phyloP scores from a whole-genome alignment of 1,140 invertebrate genomes.

The Chelonus insularis region DNA sequence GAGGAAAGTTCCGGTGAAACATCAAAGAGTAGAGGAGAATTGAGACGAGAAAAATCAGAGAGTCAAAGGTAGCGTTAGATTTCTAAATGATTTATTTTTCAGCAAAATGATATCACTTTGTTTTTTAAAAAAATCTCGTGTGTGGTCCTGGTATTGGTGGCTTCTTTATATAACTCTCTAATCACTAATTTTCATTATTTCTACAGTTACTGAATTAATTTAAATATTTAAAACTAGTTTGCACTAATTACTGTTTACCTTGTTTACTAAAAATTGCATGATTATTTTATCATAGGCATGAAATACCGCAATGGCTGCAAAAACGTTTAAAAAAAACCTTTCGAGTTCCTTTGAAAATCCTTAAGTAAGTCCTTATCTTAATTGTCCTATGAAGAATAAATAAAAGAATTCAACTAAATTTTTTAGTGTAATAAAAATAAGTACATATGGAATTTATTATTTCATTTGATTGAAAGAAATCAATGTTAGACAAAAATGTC shows the following conservation, averaged over 20 bases:
- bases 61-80: conserved; percentile 42
- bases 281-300: background rate
- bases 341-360: background rate
- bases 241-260: background rate
- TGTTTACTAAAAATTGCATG: background rate
- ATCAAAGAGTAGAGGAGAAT: conserved; percentile 40
- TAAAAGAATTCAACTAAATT: no score
- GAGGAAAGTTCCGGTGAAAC: conserved; percentile 34
- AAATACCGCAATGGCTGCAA: background rate
- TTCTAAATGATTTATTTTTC: conserved; percentile 14
- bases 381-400: background rate
- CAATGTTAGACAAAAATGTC: no score
- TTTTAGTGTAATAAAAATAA: no score
- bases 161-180: no score
- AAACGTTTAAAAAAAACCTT: conserved; percentile 6
- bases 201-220: no score
- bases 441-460: no score
- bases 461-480: no score
- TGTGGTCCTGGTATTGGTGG: background rate
- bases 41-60: conserved; percentile 27
- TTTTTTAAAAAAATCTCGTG: background rate
- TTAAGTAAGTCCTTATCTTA: background rate
- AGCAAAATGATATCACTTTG: no score
- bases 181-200: no score
- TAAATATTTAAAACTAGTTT: no score